Percentiles rank a stretch among this genome's conserved stretches.
Evolutionary conservation across 2,797 vertebrate species (phyloP).

Genomic region (Rhinogobio ventralis): DNA sequence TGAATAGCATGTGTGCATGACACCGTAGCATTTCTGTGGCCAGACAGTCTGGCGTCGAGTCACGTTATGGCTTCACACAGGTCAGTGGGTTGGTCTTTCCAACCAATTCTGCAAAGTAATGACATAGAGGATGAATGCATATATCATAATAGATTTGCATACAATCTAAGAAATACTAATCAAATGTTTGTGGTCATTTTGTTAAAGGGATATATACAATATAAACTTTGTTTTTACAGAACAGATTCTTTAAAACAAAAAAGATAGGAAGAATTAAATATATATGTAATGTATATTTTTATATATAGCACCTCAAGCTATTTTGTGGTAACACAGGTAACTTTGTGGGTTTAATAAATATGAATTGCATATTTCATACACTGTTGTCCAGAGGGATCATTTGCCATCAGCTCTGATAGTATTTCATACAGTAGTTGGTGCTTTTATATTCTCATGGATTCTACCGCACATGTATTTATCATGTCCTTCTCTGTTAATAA

Average conservation of each 20-base stretch:
- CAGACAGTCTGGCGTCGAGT: slow-evolving; percentile 27
- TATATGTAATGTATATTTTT: slow-evolving; percentile 78
- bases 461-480: slow-evolving; percentile 10
- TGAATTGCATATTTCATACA: slow-evolving; percentile 34
- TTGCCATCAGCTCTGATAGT: slow-evolving; percentile 48
- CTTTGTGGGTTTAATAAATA: slow-evolving; percentile 73
- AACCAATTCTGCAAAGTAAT: slow-evolving; percentile 30
- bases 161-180: slow-evolving; percentile 44
- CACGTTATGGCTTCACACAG: slow-evolving; percentile 36
- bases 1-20: slow-evolving; percentile 75
- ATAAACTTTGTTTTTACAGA: slow-evolving; percentile 71
- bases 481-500: neutral
- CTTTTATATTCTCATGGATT: slow-evolving; percentile 18
- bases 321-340: slow-evolving; percentile 79
- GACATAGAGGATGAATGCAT: slow-evolving; percentile 48
- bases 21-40: slow-evolving; percentile 48
- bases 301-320: slow-evolving; percentile 78
- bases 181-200: slow-evolving; percentile 45
- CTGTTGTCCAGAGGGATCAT: slow-evolving; percentile 34
- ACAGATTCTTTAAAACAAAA: slow-evolving; percentile 72
- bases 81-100: slow-evolving; percentile 13
- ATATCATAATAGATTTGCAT: slow-evolving; percentile 39
- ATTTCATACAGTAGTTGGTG: slow-evolving; percentile 23
- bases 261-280: slow-evolving; percentile 68
- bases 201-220: slow-evolving; percentile 40